Conservation (phyloP, 2,113 vertebrate genomes). For the Suricata suricatta region DNA sequence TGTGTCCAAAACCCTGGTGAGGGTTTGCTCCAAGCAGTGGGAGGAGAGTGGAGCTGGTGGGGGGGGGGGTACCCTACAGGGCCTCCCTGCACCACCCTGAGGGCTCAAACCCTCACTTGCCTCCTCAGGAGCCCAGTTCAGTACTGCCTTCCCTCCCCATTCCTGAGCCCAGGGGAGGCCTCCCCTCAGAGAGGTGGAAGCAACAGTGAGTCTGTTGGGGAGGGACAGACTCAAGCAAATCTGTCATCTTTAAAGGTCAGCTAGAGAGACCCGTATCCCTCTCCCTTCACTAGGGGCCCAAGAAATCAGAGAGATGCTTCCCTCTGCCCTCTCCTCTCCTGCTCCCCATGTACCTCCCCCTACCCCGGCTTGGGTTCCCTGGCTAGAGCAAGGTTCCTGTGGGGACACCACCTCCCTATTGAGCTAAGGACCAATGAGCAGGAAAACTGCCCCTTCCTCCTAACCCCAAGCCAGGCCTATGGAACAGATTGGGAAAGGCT, state of each 20-base stretch:
- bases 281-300: conserved; percentile 5
- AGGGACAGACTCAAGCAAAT: not conserved
- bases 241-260: not conserved
- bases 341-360: not conserved
- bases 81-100: not conserved
- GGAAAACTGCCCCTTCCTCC: not conserved
- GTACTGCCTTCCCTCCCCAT: not conserved
- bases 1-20: not conserved
- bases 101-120: not conserved
- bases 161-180: not conserved
- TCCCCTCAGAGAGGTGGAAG: not conserved
- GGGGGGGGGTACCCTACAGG: not conserved
- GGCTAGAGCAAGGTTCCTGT: not conserved
- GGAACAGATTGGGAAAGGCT: conserved; percentile 8
- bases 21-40: not conserved
- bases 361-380: not conserved
- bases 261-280: not conserved
- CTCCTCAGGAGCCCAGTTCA: not conserved
- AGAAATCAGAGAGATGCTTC: conserved; percentile 1
- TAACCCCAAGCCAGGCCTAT: not conserved
- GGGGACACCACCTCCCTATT: not conserved
- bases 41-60: not conserved
- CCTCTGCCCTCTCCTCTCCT: not conserved
- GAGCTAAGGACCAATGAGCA: conserved; percentile 65
- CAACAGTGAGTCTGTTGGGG: not conserved